Base-by-base conservation (phyloP, 1,140 invertebrate species). In the Brachionus koreanus region DNA sequence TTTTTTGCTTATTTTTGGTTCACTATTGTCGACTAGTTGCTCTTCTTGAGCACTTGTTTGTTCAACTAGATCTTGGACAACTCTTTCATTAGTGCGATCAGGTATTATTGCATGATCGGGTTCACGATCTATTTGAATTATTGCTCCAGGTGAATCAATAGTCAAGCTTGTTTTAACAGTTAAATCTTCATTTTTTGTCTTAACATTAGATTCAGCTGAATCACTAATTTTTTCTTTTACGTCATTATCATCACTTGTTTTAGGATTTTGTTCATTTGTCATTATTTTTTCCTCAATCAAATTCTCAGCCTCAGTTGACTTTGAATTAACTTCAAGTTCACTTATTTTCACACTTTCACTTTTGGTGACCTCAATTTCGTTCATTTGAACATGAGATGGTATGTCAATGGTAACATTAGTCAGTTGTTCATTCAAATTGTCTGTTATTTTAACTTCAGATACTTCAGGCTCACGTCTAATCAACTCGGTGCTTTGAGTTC, bases 51-150 rank as follows among this genome's bases (percentile, higher is more conserved):
- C 6, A n/a, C 29, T 33, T 25, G 9, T 65, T 61, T 39, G 3
- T 52, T 16, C 37, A 29, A 23, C 16, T 52, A n/a, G 33, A 13
- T n/a, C n/a, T 25, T 74, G 19, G 5, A 5, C 5, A 16, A 74
- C 42, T 46, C 69, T 25, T 5, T 74, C 69, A 0, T 49, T 49
- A 10, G 69, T 74, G 7, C 5, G 16, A 49, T 74, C 69, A 25
- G 69, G 76, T 65, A 79, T 65, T 12, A 61, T 7, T 37, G 76
- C 76, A 61, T 79, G 76, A 61, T 79, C 76, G 39, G 76, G 10
- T 29, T 79, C 25, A 13, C 61, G 76, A 12, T 57, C 35, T 25
- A 79, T 57, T 65, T 35, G 9, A 39, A 79, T 65, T 61, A 61
- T 35, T 19, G 76, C 76, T 33, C 76, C 76, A 0, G 76, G 76